phyloP scores from a whole-genome alignment of 2,113 vertebrate genomes.

The Parotia lawesii region DNA sequence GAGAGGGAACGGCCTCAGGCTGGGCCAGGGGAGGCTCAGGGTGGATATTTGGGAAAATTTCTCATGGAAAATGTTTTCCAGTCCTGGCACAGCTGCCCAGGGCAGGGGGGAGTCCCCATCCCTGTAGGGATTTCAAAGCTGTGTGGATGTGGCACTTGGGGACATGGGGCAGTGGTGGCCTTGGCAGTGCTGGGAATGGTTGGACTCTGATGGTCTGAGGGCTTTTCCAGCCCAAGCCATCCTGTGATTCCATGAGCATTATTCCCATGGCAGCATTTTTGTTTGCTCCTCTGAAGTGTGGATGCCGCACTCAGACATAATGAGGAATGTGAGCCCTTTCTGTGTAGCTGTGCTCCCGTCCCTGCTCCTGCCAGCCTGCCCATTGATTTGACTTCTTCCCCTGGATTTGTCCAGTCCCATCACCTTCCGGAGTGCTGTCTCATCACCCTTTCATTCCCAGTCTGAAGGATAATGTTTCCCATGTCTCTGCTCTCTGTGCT shows the following conservation, averaged over 20 bases:
- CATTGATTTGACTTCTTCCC: accelerated
- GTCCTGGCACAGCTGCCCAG: not conserved
- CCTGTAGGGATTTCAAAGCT: too few species aligned
- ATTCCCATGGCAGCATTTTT: not conserved
- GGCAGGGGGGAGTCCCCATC: not conserved
- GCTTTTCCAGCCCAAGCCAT: not conserved
- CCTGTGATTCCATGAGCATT: not conserved
- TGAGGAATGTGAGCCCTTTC: not conserved
- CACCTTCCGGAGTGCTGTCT: not conserved
- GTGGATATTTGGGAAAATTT: too few species aligned
- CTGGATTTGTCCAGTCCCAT: not conserved
- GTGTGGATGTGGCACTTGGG: not conserved
- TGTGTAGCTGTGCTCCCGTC: not conserved
- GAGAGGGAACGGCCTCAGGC: not conserved
- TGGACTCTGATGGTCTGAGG: too few species aligned
- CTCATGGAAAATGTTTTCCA: not conserved
- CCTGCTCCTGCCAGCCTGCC: not conserved
- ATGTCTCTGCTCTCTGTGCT: not conserved
- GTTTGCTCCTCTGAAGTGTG: not conserved
- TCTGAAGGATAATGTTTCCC: accelerated
- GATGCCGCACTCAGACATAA: not conserved
- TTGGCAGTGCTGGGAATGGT: not conserved
- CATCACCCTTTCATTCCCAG: not conserved
- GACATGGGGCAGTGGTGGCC: not conserved
- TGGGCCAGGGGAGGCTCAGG: not conserved